Evolutionary conservation across 2,888 invertebrate species (phyloP), one percentile per base, ranked within the genome.

Genomic region (Aquatica leii): DNA sequence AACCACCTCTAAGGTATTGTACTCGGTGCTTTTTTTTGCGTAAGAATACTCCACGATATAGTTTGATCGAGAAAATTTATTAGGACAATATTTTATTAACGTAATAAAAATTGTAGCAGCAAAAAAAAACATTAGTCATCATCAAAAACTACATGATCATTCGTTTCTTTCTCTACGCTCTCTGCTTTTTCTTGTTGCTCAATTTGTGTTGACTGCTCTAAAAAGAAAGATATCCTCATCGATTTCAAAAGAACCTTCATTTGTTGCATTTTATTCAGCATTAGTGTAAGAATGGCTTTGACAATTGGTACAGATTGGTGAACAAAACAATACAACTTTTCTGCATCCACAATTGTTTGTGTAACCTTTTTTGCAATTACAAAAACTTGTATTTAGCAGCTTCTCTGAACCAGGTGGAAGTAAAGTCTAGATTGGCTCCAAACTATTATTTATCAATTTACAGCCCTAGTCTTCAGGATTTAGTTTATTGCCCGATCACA

Each of bases 351-450:
- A 73, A 66, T 68, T 70, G 34, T 61, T 66, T 67, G 62, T 70
- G 59, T 72, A 72, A 21, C 68, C 72, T 48, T 70, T 72, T 64
- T 67, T 71, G 58, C 72, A 74, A 52, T 71, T 71, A 62, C 69
- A 71, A 55, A 69, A 71, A 67, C 72, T 74, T 70, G 5, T 37
- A 55, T 74, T 72, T 2, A 73, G 67, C n/a, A 71, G 67, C 68
- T 67, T 68, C 61, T 73, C 70, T 52, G 73, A 71, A 37, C 59
- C 56, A 56, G 41, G 46, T 17, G 51, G 52, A 15, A 56, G 60
- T 57, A 68, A 52, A 48, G 65, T 67, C 17, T 43, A 62, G 31
- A 65, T 55, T 56, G 67, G 66, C 43, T 66, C 58, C 48, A 68
- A 55, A 35, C 21, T 31, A 50, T 67, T 65, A 65, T 72, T 73